Conservation (phyloP, 2,797 vertebrate genomes). For the Euphonia xanthogaster region DNA sequence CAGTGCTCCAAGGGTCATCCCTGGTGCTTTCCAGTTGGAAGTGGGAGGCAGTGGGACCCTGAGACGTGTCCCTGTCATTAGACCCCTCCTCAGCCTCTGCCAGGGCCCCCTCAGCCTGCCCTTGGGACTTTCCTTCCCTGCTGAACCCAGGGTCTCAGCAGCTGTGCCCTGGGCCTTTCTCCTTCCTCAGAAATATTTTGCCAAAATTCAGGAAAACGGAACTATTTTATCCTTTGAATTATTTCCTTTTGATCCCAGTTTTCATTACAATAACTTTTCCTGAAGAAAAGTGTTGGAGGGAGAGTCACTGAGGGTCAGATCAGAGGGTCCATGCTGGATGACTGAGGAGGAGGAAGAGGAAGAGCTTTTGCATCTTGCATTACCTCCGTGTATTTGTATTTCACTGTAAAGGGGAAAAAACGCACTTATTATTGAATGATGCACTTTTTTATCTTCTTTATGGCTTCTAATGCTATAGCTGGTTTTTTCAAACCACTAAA, state of each 20-base stretch:
- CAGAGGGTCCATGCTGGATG: background rate
- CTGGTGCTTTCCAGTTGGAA: background rate
- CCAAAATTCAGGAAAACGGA: background rate
- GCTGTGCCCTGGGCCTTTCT: background rate
- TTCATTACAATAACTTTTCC: background rate
- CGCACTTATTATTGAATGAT: constrained; percentile 46
- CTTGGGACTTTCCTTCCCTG: background rate
- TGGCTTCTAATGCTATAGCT: constrained; percentile 69
- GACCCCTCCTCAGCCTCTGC: background rate
- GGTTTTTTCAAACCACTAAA: constrained; percentile 70
- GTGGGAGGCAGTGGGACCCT: background rate
- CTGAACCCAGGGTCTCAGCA: background rate
- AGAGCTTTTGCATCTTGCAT: background rate
- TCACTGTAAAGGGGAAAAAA: constrained; percentile 19
- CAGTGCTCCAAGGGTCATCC: background rate
- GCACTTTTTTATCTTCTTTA: constrained; percentile 68
- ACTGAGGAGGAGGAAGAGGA: background rate
- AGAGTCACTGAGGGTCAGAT: background rate
- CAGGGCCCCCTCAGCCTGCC: background rate
- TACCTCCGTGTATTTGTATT: constrained; percentile 29
- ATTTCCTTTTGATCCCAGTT: background rate
- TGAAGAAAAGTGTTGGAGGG: background rate
- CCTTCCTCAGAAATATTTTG: background rate
- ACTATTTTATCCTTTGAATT: fast-evolving
- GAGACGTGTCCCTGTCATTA: background rate